Conservation (phyloP, 2,888 invertebrate species). For the Oxycera nigricornis region DNA sequence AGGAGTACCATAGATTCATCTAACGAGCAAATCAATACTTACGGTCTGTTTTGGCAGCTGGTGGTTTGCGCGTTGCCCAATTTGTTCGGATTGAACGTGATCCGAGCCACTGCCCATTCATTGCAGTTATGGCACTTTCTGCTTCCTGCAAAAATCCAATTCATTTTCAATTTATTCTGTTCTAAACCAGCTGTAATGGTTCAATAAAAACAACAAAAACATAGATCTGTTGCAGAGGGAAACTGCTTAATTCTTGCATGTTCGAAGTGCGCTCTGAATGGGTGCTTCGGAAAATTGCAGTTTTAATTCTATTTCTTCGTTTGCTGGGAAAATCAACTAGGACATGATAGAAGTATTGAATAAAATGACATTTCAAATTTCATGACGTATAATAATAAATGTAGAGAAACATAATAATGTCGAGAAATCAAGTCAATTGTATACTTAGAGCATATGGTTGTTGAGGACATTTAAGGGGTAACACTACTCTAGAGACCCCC, state of each 20-base stretch:
- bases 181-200: constrained; percentile 25
- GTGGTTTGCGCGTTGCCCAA: constrained; percentile 99
- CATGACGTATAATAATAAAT: too few relatives aligned
- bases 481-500: too few relatives aligned
- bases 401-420: too few relatives aligned
- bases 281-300: too few relatives aligned
- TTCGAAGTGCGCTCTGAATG: background rate
- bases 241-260: background rate
- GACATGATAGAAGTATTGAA: too few relatives aligned
- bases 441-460: too few relatives aligned
- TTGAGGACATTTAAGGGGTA: too few relatives aligned
- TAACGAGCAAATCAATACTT: constrained; percentile 53
- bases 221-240: background rate
- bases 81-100: constrained; percentile 97
- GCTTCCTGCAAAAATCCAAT: constrained; percentile 77
- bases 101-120: constrained; percentile 99
- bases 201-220: background rate
- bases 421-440: too few relatives aligned
- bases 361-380: too few relatives aligned
- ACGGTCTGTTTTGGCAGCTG: constrained; percentile 89
- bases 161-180: constrained; percentile 33
- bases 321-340: too few relatives aligned
- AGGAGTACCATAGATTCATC: too few relatives aligned
- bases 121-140: constrained; percentile 95
- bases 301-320: too few relatives aligned